phyloP scores from a whole-genome alignment of 2,113 vertebrate species.

The Nannospalax galili region DNA sequence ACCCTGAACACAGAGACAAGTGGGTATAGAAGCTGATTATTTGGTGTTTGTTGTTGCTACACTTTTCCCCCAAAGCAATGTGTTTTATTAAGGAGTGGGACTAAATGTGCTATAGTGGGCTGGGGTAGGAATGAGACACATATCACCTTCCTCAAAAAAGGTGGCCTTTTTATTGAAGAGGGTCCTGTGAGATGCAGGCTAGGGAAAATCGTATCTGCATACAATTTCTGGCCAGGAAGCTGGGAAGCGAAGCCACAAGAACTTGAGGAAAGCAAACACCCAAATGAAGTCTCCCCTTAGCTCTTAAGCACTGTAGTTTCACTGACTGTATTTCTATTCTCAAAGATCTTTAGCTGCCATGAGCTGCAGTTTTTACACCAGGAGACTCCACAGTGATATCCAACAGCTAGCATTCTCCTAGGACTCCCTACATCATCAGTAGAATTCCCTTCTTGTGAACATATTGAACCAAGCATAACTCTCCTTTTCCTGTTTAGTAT shows the following conservation, averaged over 20 bases:
- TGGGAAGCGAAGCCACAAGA: conserved; percentile 14
- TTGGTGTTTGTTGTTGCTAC: neutral
- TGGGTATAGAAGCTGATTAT: neutral
- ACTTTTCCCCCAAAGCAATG: neutral
- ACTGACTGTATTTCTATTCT: conserved; percentile 84
- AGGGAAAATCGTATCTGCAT: conserved; percentile 52
- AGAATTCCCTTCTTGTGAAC: neutral
- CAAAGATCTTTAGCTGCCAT: conserved; percentile 90
- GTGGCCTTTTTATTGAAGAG: neutral
- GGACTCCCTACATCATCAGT: neutral
- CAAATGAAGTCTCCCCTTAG: conserved; percentile 62
- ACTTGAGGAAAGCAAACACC: conserved; percentile 78
- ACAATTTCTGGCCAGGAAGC: conserved; percentile 76
- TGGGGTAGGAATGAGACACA: neutral
- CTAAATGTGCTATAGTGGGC: accelerated
- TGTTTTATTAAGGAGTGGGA: neutral
- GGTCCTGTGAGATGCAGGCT: neutral
- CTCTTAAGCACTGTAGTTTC: neutral
- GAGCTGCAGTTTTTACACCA: conserved; percentile 92
- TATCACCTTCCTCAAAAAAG: neutral
- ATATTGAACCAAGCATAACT: neutral
- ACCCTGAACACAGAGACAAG: neutral
- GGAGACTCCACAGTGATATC: conserved; percentile 81
- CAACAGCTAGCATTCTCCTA: neutral
- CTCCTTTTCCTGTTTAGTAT: neutral